Base-by-base conservation (phyloP, 2,888 invertebrate genomes). In the Tenodera sinensis region DNA sequence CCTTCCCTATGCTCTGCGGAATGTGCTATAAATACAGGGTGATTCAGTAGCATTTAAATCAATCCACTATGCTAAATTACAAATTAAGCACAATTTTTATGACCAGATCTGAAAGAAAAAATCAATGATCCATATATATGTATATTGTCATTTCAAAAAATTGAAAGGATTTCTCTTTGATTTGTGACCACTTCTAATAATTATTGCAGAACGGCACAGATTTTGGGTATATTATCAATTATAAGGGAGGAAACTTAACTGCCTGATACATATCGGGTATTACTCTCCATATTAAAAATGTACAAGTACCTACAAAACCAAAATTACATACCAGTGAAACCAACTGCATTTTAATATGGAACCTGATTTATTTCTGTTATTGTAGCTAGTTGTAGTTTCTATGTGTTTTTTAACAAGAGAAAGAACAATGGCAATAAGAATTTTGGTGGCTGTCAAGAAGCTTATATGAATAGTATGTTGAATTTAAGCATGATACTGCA, bases 391-490 rank as follows among this genome's bases (percentile, higher is more conserved):
- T 87, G 86, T 86, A 30, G 28, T 87, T 87, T 87, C 87, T 87
- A 86, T 54, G 81, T 71, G 28, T 86, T 87, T 87, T 87, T 87
- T 71, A 71, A 87, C 87, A 87, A 83, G 34, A 47, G 28, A 85
- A 86, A 86, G 86, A 87, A 87, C 83, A 87, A 87, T 87, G 87
- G 87, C 89, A 88, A 88, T 89, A 85, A 88, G 30, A 85, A 84
- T 84, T 89, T 82, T 88, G 87, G 81, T 88, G 88, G 89, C 88
- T 88, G 85, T 88, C 89, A 89, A 89, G 88, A 83, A 83, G 84
- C 88, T 88, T 88, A 88, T 84, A 88, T 88, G 84, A 88, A 88
- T 88, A 88, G 88, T 54, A 84, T 88, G 88, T 87, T 87, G 87
- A 87, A 87, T 87, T 87, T 87, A 87, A 87, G 87, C 83, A 87